Percentiles rank a stretch among this genome's conserved stretches.
phyloP scores from a whole-genome alignment of 2,113 vertebrate genomes.

The Arenaria interpres region DNA sequence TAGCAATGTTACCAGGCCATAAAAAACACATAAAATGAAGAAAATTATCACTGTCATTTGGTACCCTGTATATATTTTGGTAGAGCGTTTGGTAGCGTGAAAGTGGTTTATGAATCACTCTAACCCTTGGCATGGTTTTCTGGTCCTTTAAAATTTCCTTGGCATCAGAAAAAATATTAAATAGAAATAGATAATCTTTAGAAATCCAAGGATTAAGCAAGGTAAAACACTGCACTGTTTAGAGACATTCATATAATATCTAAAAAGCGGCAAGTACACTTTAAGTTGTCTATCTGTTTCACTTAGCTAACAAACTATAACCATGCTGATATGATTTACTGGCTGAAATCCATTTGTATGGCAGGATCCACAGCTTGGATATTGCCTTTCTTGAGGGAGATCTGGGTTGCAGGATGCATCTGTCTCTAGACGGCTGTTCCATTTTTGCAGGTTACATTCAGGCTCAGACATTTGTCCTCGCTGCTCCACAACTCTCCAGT shows the following conservation, averaged over 20 bases:
- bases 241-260: neutral
- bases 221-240: neutral
- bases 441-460: neutral
- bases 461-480: neutral
- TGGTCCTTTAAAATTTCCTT: neutral
- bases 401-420: neutral
- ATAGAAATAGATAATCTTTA: neutral
- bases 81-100: neutral
- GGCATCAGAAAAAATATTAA: neutral
- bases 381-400: neutral
- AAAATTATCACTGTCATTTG: neutral
- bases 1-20: neutral
- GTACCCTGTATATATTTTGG: neutral
- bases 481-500: neutral
- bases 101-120: neutral
- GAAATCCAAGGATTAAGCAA: neutral
- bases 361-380: neutral
- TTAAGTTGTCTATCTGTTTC: neutral
- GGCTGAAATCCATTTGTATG: neutral
- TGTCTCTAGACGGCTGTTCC: neutral
- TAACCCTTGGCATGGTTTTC: neutral
- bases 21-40: neutral
- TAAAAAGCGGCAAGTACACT: neutral
- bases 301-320: neutral
- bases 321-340: neutral